These are phyloP conservation scores for Macrochelys suwanniensis DNA, from an alignment of 2,797 vertebrate genomes.

Conservation along the genomic window DNA sequence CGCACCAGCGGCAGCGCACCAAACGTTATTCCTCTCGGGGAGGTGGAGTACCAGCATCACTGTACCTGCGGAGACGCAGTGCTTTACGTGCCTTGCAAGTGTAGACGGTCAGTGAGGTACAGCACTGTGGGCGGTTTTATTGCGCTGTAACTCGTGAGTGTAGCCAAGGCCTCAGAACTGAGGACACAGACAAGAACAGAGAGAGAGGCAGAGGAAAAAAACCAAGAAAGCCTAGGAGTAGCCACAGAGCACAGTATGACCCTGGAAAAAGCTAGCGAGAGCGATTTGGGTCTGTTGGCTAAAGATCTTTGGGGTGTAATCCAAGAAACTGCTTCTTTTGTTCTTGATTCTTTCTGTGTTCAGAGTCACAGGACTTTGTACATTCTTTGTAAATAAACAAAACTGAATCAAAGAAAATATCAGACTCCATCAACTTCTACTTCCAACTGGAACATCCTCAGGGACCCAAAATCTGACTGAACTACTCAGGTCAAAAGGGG, in stretches of 20 bases:
- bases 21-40: too few species aligned
- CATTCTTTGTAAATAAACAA: neutral
- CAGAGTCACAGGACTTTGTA: neutral
- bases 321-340: neutral
- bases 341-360: neutral
- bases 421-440: neutral
- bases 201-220: neutral
- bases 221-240: neutral
- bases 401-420: neutral
- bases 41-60: too few species aligned
- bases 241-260: neutral
- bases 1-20: too few species aligned
- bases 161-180: neutral
- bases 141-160: too few species aligned
- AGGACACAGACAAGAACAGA: neutral
- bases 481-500: neutral
- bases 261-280: neutral
- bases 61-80: too few species aligned
- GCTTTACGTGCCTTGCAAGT: too few species aligned
- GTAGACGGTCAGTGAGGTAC: too few species aligned
- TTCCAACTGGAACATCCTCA: neutral
- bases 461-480: neutral
- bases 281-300: neutral
- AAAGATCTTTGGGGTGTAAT: neutral
- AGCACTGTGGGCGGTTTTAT: too few species aligned